These are phyloP conservation scores for Trichonephila inaurata DNA, from an alignment of 1,140 invertebrate genomes.

Conservation along the genomic window DNA sequence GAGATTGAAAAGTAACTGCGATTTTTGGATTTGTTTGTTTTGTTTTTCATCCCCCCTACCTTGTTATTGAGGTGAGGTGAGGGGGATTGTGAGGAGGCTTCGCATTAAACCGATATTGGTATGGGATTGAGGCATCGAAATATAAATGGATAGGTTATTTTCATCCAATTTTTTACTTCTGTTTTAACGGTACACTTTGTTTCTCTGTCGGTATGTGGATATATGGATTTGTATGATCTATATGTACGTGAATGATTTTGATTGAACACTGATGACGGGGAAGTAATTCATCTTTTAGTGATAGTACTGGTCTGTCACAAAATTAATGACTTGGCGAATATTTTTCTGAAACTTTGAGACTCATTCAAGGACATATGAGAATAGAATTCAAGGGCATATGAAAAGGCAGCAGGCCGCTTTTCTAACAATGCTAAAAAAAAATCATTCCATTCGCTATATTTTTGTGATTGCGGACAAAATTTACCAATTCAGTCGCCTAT, in stretches of 20 bases:
- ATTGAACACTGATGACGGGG: background rate
- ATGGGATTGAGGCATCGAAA: slow-evolving; percentile 46
- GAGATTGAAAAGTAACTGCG: slow-evolving; percentile 76
- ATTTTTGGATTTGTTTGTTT: slow-evolving; percentile 72
- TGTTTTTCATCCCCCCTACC: slow-evolving; percentile 15
- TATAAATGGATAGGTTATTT: slow-evolving; percentile 56
- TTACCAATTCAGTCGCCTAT: too few relatives aligned
- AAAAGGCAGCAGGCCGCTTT: too few relatives aligned
- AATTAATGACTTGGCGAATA: too few relatives aligned
- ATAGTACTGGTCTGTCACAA: background rate
- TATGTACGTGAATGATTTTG: background rate
- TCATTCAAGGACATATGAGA: too few relatives aligned
- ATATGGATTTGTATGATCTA: background rate
- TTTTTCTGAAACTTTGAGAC: too few relatives aligned
- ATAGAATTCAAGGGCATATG: too few relatives aligned
- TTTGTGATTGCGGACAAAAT: too few relatives aligned
- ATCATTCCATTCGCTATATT: too few relatives aligned
- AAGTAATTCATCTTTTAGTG: background rate
- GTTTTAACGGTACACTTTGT: background rate
- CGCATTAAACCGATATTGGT: slow-evolving; percentile 68
- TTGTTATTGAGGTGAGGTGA: slow-evolving; percentile 36
- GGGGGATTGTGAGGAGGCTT: background rate
- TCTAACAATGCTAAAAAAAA: too few relatives aligned
- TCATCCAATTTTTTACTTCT: slow-evolving; percentile 33
- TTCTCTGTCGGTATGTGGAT: background rate